These are phyloP conservation scores for Apodemia duryi DNA, from an alignment of 2,888 invertebrate species.

Conservation along the genomic window DNA sequence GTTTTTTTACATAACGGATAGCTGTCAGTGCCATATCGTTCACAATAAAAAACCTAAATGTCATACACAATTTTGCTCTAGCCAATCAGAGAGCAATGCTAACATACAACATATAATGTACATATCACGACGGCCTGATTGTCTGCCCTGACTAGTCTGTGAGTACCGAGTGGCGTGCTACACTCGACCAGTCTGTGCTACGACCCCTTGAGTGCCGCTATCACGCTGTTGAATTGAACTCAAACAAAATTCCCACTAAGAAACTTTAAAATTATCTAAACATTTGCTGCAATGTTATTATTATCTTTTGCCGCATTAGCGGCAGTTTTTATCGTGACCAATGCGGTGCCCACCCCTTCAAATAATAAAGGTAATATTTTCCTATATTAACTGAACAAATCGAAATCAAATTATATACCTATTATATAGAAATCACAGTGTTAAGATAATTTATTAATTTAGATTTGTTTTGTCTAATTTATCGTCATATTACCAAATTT, in stretches of 20 bases:
- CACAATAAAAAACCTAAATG: not conserved
- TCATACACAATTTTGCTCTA: not conserved
- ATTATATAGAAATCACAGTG: not conserved
- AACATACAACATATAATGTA: not conserved
- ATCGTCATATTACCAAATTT: no score
- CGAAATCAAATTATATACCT: not conserved
- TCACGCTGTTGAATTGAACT: slow-evolving; percentile 38
- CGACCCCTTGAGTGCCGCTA: slow-evolving; percentile 50
- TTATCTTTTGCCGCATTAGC: slow-evolving; percentile 61
- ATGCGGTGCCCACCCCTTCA: slow-evolving; percentile 61
- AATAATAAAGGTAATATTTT: slow-evolving; percentile 60
- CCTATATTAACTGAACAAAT: not conserved
- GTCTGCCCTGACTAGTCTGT: not conserved
- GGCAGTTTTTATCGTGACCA: slow-evolving; percentile 59
- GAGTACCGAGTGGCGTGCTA: slow-evolving; percentile 39
- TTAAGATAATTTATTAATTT: not conserved
- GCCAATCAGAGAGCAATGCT: not conserved
- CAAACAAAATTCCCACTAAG: not conserved
- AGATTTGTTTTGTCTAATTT: no score
- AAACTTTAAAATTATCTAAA: slow-evolving; percentile 8
- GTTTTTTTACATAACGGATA: not conserved
- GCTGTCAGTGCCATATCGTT: not conserved
- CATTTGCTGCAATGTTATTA: slow-evolving; percentile 53
- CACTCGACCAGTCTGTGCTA: slow-evolving; percentile 44
- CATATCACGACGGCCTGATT: not conserved